Evolutionary conservation across 1,140 invertebrate species (phyloP).

Genomic region (Steinernema feltiae): DNA sequence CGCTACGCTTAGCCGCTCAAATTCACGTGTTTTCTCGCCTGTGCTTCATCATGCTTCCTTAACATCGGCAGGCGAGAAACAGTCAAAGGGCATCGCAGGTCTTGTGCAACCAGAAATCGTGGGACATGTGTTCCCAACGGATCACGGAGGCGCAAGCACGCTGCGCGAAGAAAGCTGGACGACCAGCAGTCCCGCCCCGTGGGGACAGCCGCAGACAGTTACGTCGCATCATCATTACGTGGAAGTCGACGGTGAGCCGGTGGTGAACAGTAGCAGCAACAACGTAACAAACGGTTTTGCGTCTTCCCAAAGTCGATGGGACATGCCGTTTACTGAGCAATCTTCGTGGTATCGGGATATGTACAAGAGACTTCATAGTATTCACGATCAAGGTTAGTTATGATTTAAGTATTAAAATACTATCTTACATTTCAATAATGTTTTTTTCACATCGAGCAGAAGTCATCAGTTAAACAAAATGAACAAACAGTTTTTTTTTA

Average conservation of each 20-base stretch:
- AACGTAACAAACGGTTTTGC: background rate
- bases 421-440: background rate
- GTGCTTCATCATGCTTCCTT: background rate
- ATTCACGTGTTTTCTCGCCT: constrained; percentile 1
- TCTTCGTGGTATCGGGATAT: background rate
- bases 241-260: background rate
- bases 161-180: constrained; percentile 7
- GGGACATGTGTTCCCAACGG: constrained; percentile 8
- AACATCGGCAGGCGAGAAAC: background rate
- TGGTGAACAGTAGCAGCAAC: background rate
- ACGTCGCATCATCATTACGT: background rate
- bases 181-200: background rate
- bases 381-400: background rate
- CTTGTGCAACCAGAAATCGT: background rate
- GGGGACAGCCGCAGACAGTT: background rate
- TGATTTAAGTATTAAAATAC: background rate
- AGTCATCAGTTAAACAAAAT: no score
- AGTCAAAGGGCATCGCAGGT: background rate
- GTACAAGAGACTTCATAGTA: background rate
- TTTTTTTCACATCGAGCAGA: no score
- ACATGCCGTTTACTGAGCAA: background rate
- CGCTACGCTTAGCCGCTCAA: background rate
- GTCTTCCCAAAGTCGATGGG: background rate
- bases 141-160: background rate
- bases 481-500: background rate